Evolutionary conservation across 2,888 invertebrate genomes (phyloP), one percentile per base, ranked within the genome.

Genomic region (Pherbina coryleti): DNA sequence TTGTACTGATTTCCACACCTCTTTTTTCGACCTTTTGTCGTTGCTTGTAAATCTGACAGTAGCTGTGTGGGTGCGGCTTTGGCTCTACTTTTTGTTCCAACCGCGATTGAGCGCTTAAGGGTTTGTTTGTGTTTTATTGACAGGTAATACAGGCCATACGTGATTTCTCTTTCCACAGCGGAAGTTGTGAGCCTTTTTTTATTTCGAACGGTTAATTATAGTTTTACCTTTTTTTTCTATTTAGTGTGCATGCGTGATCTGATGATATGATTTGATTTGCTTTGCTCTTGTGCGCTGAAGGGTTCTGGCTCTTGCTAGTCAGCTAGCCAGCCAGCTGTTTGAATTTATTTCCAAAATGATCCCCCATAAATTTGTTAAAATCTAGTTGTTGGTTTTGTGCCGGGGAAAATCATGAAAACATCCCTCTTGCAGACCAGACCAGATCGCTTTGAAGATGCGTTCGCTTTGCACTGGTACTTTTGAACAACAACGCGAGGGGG

Each of bases 311-410:
- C 49, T 34, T 66, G 17, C 44, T 5, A 44, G 44, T 7, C 44
- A 7, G 4, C 14, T 17, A 44, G 49, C 14, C 44, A 19, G 9
- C 72, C 81, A 82, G 82, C 81, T 82, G 79, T 74, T 57, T 77
- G 77, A 31, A 75, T 55, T 22, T 72, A 7, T 37, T 49, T 44
- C 37, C 17, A 75, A 79, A 82, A 80, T 80, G 79, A 81, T 82
- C 82, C 82, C 82, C 82, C 82, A 81, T 83, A 79, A 76, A 57
- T 66, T 69, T 55, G 51, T 66, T 55, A 53, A 66, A 53, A 19
- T n/a, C 37, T 31, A n/a, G 44, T 62, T 22, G 34, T 57, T 67
- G 31, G 73, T n/a, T 53, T 55, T 57, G 9, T 37, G 28, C 28
- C 9, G 14, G 31, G 9, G 34, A 17, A 49, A 19, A 25, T 19